Base-by-base conservation (phyloP, 2,113 vertebrate species). In the Motacilla tschutschensis region DNA sequence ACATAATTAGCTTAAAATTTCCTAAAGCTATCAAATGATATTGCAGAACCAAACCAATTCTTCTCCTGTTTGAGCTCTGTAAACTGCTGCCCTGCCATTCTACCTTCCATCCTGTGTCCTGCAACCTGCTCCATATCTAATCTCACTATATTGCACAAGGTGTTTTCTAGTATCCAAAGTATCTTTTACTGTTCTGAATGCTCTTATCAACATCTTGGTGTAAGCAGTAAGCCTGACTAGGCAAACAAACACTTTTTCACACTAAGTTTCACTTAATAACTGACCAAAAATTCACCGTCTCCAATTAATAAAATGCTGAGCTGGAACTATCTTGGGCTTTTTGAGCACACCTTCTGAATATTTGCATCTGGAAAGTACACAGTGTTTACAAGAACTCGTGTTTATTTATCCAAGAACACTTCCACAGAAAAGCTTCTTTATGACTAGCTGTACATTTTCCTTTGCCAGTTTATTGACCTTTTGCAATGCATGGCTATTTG, bases 151-250 rank as follows among this genome's bases (percentile, higher is more conserved):
- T 95, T 96, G 89, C 89, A 94, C 84, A 95, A 96, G 95, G 92
- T 95, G 93, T 96, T 96, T 93, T 90, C 90, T 95, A 95, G 94
- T 92, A 95, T 95, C 70, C 87, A 70, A 93, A 94, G 72, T 91
- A 88, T 85, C 83, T 78, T 28, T 92, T 91, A 80, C 88, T 92
- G 73, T 90, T 94, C 94, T 90, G 90, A 89, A 88, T 88, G 85
- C 74, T 94, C 88, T 96, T 96, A 96, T 96, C 95, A 94, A 91
- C 76, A 78, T 90, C 81, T 92, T 91, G 82, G 79, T 95, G 59
- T 94, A 95, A 93, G 94, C 76, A 91, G 76, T 91, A 95, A 95
- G 76, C 89, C 91, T 91, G 18, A 35, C 79, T 92, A 70, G 73
- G 86, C 79, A 92, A 93, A 94, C 66, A 94, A 94, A 85, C 73